phyloP scores from a whole-genome alignment of 1,140 invertebrate genomes.

The Monochamus saltuarius region DNA sequence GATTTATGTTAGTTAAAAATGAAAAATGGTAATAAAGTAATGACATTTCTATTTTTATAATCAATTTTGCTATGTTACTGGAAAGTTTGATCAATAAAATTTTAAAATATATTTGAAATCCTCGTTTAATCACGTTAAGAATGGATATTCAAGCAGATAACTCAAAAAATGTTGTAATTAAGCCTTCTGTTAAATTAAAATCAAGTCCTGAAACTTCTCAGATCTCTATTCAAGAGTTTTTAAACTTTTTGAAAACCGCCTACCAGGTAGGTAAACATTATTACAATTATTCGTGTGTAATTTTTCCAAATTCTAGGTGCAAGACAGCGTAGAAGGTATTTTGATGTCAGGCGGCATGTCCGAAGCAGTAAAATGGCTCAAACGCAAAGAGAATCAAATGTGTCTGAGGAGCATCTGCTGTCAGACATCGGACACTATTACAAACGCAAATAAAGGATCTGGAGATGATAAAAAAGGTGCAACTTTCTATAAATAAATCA shows the following conservation, averaged over 20 bases:
- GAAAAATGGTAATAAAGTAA: no score
- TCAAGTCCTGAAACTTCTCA: slow-evolving; percentile 44
- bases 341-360: slow-evolving; percentile 56
- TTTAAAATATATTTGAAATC: slow-evolving; percentile 12
- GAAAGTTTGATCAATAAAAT: slow-evolving; percentile 13
- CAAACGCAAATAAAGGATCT: slow-evolving; percentile 11
- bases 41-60: no score
- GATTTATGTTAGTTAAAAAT: no score
- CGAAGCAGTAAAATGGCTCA: slow-evolving; percentile 64
- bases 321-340: slow-evolving; percentile 63
- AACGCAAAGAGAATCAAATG: slow-evolving; percentile 55
- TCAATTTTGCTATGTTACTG: neutral
- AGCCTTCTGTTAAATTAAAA: slow-evolving; percentile 3
- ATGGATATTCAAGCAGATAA: neutral
- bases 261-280: slow-evolving; percentile 57
- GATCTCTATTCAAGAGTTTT: slow-evolving; percentile 68
- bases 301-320: slow-evolving; percentile 44
- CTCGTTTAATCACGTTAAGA: neutral
- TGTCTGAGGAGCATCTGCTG: slow-evolving; percentile 30
- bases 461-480: slow-evolving; percentile 30
- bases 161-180: neutral
- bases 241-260: slow-evolving; percentile 71
- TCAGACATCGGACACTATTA: slow-evolving; percentile 34
- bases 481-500: neutral
- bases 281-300: neutral